These are phyloP conservation scores for Cranoglanis bouderius DNA, from an alignment of 2,113 vertebrate genomes.

Conservation along the genomic window DNA sequence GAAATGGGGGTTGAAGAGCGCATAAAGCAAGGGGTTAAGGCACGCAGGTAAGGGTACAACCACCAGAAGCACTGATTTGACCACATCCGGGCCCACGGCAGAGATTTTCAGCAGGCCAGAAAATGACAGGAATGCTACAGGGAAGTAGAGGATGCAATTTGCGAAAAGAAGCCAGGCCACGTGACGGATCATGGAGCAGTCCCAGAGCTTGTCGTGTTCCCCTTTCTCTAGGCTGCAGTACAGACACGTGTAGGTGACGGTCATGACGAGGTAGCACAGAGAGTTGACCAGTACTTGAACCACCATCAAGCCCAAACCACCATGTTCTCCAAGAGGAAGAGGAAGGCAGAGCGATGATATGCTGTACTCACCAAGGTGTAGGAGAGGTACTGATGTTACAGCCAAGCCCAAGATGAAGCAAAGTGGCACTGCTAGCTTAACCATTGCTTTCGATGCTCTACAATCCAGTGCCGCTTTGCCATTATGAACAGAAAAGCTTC, in stretches of 20 bases:
- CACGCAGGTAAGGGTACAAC: conserved; percentile 87
- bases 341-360: conserved; percentile 86
- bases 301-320: conserved; percentile 79
- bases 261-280: conserved; percentile 88
- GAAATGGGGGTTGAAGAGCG: conserved; percentile 88
- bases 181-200: conserved; percentile 86
- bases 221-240: conserved; percentile 84
- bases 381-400: conserved; percentile 77
- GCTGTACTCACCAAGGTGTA: conserved; percentile 74
- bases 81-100: conserved; percentile 81
- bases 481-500: conserved; percentile 72
- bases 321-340: conserved; percentile 77
- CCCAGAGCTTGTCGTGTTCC: conserved; percentile 77
- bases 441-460: conserved; percentile 60
- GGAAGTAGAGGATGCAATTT: conserved; percentile 90
- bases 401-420: conserved; percentile 74
- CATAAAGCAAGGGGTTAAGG: conserved; percentile 92
- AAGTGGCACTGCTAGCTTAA: conserved; percentile 68
- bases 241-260: conserved; percentile 82
- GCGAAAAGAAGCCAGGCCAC: conserved; percentile 89
- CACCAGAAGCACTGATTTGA: conserved; percentile 85
- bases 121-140: conserved; percentile 88
- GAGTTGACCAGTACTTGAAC: conserved; percentile 88
- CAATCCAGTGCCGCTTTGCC: conserved; percentile 63
- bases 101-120: conserved; percentile 86